These are phyloP conservation scores for Gymnorhina tibicen DNA, from an alignment of 2,113 vertebrate genomes.

Conservation along the genomic window DNA sequence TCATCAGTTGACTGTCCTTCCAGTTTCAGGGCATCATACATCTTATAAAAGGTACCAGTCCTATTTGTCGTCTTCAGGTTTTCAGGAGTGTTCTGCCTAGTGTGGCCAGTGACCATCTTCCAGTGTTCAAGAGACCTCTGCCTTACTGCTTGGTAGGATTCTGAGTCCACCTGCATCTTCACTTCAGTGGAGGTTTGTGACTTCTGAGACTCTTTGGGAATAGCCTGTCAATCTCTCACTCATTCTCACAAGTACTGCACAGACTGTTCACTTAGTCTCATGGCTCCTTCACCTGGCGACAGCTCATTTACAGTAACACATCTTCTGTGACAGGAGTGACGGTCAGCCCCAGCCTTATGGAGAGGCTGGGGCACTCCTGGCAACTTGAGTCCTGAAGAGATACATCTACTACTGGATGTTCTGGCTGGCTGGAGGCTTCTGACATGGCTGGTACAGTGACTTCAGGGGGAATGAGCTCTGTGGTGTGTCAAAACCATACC, in stretches of 20 bases:
- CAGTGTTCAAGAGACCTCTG: not conserved
- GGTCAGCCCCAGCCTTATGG: rapidly evolving
- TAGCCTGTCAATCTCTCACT: not conserved
- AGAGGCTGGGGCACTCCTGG: not conserved
- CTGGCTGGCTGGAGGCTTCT: not conserved
- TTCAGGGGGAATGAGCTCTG: not conserved
- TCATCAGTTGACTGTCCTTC: not conserved
- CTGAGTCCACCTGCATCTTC: not conserved
- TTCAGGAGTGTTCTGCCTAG: not conserved
- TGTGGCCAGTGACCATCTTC: not conserved
- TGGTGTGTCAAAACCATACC: not conserved
- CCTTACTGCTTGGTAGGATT: not conserved
- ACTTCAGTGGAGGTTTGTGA: not conserved
- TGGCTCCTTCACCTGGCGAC: rapidly evolving
- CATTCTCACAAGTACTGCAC: not conserved
- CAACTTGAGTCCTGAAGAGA: not conserved
- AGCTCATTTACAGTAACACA: not conserved
- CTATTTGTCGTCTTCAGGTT: rapidly evolving
- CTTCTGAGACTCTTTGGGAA: not conserved
- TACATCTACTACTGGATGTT: rapidly evolving
- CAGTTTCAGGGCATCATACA: not conserved
- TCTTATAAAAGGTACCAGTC: not conserved
- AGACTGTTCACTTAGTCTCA: not conserved
- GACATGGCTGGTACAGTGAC: not conserved
- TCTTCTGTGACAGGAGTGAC: not conserved